These are phyloP conservation scores for Triplophysa siluroides DNA, from an alignment of 2,113 vertebrate species.

Conservation along the genomic window DNA sequence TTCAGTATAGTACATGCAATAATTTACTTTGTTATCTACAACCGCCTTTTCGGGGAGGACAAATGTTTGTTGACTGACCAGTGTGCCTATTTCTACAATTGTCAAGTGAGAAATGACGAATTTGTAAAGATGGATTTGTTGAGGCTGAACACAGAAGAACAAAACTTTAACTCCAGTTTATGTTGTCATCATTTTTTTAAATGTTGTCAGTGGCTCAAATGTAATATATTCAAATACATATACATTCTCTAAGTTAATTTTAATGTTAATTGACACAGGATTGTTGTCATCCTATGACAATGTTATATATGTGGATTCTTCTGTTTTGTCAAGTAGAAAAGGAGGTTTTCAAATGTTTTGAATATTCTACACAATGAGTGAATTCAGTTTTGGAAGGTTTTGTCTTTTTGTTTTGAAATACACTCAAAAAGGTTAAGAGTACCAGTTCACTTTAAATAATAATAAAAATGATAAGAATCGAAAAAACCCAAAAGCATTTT, in stretches of 20 bases:
- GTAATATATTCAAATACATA: slow-evolving; percentile 58
- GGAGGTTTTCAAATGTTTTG: neutral
- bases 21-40: slow-evolving; percentile 11
- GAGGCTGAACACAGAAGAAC: slow-evolving; percentile 38
- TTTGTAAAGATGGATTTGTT: neutral
- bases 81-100: slow-evolving; percentile 40
- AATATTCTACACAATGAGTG: neutral
- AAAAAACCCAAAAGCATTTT: neutral
- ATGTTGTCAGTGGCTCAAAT: slow-evolving; percentile 35
- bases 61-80: slow-evolving; percentile 46
- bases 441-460: neutral
- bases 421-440: too few species aligned
- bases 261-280: slow-evolving; percentile 67
- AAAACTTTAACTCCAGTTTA: slow-evolving; percentile 7
- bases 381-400: neutral
- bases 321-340: neutral
- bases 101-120: slow-evolving; percentile 21
- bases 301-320: neutral
- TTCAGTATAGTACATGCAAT: slow-evolving; percentile 14
- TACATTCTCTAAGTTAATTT: slow-evolving; percentile 48
- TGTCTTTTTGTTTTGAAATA: neutral
- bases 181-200: slow-evolving; percentile 5
- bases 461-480: neutral
- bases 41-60: slow-evolving; percentile 31
- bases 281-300: slow-evolving; percentile 67